Evolutionary conservation across 2,797 vertebrate species (phyloP).

Genomic region (Hyperoplus lanceolatus): DNA sequence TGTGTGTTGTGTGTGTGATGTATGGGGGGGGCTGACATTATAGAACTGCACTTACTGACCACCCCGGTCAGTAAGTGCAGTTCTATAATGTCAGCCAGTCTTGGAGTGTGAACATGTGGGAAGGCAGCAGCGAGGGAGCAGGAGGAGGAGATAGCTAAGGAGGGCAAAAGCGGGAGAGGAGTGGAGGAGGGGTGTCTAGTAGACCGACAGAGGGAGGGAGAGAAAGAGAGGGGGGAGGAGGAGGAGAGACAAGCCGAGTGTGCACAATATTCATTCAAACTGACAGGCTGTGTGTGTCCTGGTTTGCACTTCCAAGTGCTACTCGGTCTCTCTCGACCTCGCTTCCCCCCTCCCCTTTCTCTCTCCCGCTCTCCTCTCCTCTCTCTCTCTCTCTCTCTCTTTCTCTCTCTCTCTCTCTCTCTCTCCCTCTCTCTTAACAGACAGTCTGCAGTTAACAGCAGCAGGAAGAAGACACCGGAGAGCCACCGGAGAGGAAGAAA

Average conservation of each 20-base stretch:
- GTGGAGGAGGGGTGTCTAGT: constrained; percentile 76
- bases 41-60: no score
- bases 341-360: neutral
- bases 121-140: constrained; percentile 65
- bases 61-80: constrained; percentile 59
- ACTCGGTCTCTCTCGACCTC: constrained; percentile 36
- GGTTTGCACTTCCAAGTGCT: constrained; percentile 80
- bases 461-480: constrained; percentile 72
- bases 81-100: constrained; percentile 78
- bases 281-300: constrained; percentile 86
- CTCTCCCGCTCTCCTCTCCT: constrained; percentile 38
- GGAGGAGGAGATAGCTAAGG: constrained; percentile 70
- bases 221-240: constrained; percentile 53
- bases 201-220: constrained; percentile 59
- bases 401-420: constrained; percentile 34
- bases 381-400: constrained; percentile 26
- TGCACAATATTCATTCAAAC: constrained; percentile 88
- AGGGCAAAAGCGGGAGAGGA: constrained; percentile 72
- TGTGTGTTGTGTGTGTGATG: constrained; percentile 47
- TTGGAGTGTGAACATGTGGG: constrained; percentile 81
- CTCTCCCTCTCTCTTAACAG: constrained; percentile 57
- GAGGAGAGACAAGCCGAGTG: constrained; percentile 75
- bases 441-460: constrained; percentile 81
- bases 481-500: constrained; percentile 52
- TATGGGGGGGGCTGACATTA: constrained; percentile 12